These are phyloP conservation scores for Paramisgurnus dabryanus DNA, from an alignment of 2,113 vertebrate genomes.

Conservation along the genomic window DNA sequence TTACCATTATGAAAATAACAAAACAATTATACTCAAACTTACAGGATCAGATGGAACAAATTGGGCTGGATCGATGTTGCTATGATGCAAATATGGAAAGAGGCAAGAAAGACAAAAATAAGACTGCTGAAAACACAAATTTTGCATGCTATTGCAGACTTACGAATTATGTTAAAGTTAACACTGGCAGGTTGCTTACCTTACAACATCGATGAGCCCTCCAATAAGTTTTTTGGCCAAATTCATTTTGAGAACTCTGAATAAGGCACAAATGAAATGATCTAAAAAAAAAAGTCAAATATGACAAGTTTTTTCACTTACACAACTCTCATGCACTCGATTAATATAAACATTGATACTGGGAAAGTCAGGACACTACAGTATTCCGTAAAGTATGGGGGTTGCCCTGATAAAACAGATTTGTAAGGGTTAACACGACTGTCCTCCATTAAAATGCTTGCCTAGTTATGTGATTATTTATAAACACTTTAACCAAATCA, in stretches of 20 bases:
- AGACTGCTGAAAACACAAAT: neutral
- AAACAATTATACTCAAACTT: constrained; percentile 50
- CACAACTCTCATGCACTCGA: neutral
- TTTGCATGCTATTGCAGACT: too few species aligned
- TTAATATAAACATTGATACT: neutral
- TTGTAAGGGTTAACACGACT: too few species aligned
- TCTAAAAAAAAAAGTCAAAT: neutral
- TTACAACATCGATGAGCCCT: constrained; percentile 60
- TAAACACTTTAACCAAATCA: neutral
- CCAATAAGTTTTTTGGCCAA: constrained; percentile 44
- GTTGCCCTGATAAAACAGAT: neutral
- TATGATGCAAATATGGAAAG: constrained; percentile 40
- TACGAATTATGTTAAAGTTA: neutral
- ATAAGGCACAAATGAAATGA: neutral
- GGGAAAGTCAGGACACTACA: neutral
- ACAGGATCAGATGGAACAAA: constrained; percentile 68
- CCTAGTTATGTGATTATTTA: neutral
- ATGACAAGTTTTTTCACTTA: neutral
- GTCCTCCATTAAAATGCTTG: too few species aligned
- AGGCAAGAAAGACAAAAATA: neutral
- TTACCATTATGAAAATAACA: neutral
- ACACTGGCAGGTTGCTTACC: constrained; percentile 51
- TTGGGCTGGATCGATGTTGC: constrained; percentile 61
- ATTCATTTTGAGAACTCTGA: constrained; percentile 57
- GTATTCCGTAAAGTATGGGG: neutral